These are phyloP conservation scores for Eulemur coronatus DNA, from an alignment of 2,797 vertebrate species.

Conservation along the genomic window DNA sequence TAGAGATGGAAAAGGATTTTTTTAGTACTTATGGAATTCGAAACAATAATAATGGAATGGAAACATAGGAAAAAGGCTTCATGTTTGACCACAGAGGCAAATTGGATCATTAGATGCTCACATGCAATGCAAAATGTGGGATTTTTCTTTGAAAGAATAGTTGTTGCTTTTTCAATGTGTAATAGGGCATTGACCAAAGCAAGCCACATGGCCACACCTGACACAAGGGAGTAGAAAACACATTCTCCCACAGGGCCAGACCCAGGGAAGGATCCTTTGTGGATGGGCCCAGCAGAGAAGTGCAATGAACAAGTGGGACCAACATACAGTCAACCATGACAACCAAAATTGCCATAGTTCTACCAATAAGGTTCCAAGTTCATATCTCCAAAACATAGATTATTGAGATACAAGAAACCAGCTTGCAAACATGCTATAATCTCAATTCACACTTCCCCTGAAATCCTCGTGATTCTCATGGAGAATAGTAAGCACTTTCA, in stretches of 20 bases:
- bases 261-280: neutral
- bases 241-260: fast-evolving
- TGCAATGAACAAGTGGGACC: neutral
- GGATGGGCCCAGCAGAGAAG: neutral
- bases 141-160: neutral
- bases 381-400: neutral
- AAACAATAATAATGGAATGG: slow-evolving; percentile 68
- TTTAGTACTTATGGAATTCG: slow-evolving; percentile 70
- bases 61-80: slow-evolving; percentile 51
- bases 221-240: neutral
- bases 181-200: neutral
- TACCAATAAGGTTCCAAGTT: neutral
- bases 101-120: slow-evolving; percentile 38
- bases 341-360: neutral
- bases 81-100: slow-evolving; percentile 50
- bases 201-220: neutral
- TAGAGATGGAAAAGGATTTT: slow-evolving; percentile 41
- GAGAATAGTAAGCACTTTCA: neutral
- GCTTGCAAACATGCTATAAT: fast-evolving
- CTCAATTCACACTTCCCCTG: neutral
- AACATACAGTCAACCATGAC: too few species aligned
- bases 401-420: neutral
- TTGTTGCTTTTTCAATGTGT: neutral
- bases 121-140: slow-evolving; percentile 30
- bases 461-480: fast-evolving